Percentiles rank a stretch among this genome's conserved stretches.
phyloP scores from a whole-genome alignment of 1,140 invertebrate species.

The Nilaparvata lugens region DNA sequence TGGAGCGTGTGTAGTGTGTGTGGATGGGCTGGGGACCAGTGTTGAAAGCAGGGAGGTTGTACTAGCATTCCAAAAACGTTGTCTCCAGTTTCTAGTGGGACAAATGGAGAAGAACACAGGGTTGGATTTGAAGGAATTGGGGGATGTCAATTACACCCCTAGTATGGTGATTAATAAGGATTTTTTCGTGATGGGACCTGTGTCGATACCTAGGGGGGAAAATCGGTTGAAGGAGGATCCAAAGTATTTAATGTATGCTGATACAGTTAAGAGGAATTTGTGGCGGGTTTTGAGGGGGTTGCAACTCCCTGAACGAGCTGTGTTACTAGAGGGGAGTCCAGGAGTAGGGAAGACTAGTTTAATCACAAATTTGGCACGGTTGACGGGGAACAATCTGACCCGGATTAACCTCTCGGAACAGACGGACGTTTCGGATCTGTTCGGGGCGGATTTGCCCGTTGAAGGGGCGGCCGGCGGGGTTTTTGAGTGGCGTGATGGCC shows the following conservation, averaged over 20 bases:
- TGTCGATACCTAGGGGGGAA: not conserved
- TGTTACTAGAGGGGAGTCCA: conserved; percentile 94
- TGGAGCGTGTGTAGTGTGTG: conserved; percentile 80
- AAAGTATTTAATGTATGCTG: not conserved
- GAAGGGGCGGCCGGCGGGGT: conserved; percentile 74
- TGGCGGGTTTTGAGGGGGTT: conserved; percentile 64
- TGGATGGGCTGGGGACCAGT: conserved; percentile 56
- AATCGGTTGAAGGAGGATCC: not conserved
- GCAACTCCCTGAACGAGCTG: conserved; percentile 74
- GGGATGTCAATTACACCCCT: not conserved
- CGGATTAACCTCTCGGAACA: conserved; percentile 98
- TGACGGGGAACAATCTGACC: conserved; percentile 66
- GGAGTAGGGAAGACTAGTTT: conserved; percentile 95
- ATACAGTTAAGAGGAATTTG: not conserved
- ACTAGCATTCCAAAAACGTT: not conserved
- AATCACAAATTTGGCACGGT: conserved; percentile 81
- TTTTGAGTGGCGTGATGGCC: conserved; percentile 95
- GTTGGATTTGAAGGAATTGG: not conserved
- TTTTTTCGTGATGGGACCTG: not conserved
- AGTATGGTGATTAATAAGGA: not conserved
- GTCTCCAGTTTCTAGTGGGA: not conserved
- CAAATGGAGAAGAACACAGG: conserved; percentile 7
- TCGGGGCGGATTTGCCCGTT: conserved; percentile 94
- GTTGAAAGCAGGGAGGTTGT: not conserved
- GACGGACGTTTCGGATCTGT: conserved; percentile 95